Evolutionary conservation across 2,113 vertebrate genomes (phyloP), one percentile per base, ranked within the genome.

Genomic region (Psittacus erithacus): DNA sequence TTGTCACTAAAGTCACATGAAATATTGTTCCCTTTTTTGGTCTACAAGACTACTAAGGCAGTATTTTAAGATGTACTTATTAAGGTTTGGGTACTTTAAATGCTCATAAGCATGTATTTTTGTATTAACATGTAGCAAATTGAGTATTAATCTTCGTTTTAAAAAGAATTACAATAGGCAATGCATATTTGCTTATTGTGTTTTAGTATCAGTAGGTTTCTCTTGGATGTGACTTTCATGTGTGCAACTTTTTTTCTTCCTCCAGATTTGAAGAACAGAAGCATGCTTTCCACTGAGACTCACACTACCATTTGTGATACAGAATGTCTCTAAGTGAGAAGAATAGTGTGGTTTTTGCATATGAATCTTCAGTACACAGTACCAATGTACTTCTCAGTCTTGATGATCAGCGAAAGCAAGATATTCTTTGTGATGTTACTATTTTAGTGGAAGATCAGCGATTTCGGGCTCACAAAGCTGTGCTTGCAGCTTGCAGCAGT

Each of bases 401-500:
- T 7, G 96, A 98, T 14, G 97, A 98, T 70, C 98, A 98, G 93
- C 95, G 98, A 80, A 97, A 97, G 89, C 97, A 97, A 65, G 98
- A 98, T 25, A 96, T 98, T 94, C 97, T 98, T 27, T 98, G 98
- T 2, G 98, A 98, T 49, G 96, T 99, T 94, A 99, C 99, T 0
- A 91, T 99, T 71, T 90, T 99, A 79, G 99, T 99, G 92, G 98
- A 98, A 92, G 97, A 98, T 94, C 97, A 97, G 87, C 98, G 97
- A 52, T 99, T 99, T 93, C 98, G 98, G 28, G 99, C 99, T 31
- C 99, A 99, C 95, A 97, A 95, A 75, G 98, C 99, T 3, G 98
- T 99, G 89, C 97, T 99, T 95, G 99, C 99, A 4, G 99, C 99
- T 17, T 99, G 99, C 96, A 99, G 99, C 86, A 96, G 98, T 67